Evolutionary conservation across 2,888 invertebrate species (phyloP).

Genomic region (Cheilosia soror): DNA sequence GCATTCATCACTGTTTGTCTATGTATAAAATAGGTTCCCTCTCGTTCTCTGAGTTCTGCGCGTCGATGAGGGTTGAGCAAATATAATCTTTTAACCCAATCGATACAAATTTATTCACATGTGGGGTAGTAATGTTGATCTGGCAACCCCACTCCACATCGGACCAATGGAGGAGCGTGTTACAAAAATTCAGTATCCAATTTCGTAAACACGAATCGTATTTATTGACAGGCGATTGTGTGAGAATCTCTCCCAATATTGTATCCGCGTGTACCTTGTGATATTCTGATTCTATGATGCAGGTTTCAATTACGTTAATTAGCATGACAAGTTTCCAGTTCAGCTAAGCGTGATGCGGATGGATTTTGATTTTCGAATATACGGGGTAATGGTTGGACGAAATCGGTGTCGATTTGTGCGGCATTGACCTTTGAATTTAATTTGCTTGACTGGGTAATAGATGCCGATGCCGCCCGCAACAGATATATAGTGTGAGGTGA

Average conservation of each 20-base stretch:
- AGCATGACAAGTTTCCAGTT: constrained; percentile 64
- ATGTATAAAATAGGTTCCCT: not conserved
- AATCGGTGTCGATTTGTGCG: not conserved
- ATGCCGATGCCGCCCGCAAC: not conserved
- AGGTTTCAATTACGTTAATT: constrained; percentile 64
- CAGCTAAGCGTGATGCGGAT: constrained; percentile 42
- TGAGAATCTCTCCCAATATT: not conserved
- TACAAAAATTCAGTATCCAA: constrained; percentile 49
- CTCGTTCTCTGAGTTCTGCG: not conserved
- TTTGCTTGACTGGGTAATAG: not conserved
- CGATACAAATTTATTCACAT: constrained; percentile 8
- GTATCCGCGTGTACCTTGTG: not conserved
- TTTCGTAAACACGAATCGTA: constrained; percentile 38
- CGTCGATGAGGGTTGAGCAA: constrained; percentile 14
- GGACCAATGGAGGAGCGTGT: not conserved
- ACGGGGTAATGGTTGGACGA: not conserved
- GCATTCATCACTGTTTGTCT: constrained; percentile 32
- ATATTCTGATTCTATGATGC: constrained; percentile 55
- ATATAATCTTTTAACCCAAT: constrained; percentile 50
- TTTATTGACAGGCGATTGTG: constrained; percentile 31
- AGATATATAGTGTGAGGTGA: not conserved
- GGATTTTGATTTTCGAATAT: constrained; percentile 24
- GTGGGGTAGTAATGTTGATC: not conserved
- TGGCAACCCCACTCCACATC: not conserved
- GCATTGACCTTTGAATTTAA: constrained; percentile 15